Base-by-base conservation (phyloP, 2,113 vertebrate species). In the Chaenogobius annularis region DNA sequence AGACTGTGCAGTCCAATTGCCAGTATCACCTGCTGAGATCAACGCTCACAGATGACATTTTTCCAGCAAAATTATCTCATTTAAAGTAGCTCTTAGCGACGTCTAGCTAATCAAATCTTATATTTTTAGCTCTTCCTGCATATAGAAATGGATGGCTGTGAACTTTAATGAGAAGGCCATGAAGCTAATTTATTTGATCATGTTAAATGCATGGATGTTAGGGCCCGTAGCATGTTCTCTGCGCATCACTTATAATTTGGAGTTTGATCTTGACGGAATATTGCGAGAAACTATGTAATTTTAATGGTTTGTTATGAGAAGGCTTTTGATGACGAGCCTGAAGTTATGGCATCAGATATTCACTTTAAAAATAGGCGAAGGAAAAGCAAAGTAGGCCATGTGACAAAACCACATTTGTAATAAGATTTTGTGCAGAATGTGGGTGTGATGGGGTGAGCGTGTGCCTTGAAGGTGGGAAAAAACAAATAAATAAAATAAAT, bases 1-100 rank as follows among this genome's bases (percentile, higher is more conserved):
- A 31, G 2, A 35, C 26, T 35, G 26, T 14, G 22, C 11, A 35
- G 14, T 13, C 58, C 58, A 61, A 61, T 61, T 61, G 35, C 6
- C 54, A 61, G 23, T 31, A 26, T 61, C 26, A 61, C 58, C 58
- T 61, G 58, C 58, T 61, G 58, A 17, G 58, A 61, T 61, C 13
- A 61, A 17, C 56, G 15, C 58, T 61, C 13, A 35, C 11, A 26
- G 23, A 15, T 61, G 8, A 1, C 7, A 15, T 59, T 35, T 61
- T 31, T 61, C 26, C 14, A 1, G 12, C 14, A 61, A 61, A 61
- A 26, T 13, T 4, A 31, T 31, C 23, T 61, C 23, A 61, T 61
- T 61, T 35, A 61, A 31, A 61, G 14, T 0, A 8, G 58, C 58
- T 35, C 13, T 3, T 35, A 31, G 56, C 6, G 14, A 31, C 26